Evolutionary conservation across 2,113 vertebrate species (phyloP).

Genomic region (Aegotheles bennettii): DNA sequence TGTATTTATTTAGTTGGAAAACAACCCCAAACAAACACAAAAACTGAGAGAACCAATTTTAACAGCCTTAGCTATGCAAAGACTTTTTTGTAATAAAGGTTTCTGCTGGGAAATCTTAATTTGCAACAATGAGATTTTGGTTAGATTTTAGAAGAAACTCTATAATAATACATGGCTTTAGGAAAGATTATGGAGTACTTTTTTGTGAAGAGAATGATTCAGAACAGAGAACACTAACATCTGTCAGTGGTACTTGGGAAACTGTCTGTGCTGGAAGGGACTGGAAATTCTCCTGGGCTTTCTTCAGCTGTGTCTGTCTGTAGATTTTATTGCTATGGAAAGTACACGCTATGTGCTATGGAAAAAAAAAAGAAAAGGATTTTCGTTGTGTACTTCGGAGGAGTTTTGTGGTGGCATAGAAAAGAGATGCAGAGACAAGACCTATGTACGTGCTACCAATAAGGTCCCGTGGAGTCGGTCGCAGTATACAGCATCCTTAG

Average conservation of each 20-base stretch:
- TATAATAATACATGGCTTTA: background rate
- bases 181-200: background rate
- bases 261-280: background rate
- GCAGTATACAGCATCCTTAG: background rate
- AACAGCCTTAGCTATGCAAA: background rate
- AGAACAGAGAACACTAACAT: background rate
- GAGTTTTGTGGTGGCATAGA: background rate
- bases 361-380: background rate
- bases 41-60: background rate
- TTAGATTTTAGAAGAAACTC: background rate
- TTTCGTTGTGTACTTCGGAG: background rate
- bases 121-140: background rate
- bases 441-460: rapidly evolving
- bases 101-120: background rate
- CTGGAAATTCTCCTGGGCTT: background rate
- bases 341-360: background rate
- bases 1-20: background rate
- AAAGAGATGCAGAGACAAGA: background rate
- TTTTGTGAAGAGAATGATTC: background rate
- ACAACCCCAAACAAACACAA: background rate
- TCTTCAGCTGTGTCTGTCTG: background rate
- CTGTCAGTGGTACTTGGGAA: background rate
- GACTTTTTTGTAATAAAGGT: background rate
- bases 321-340: background rate
- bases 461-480: background rate